Base-by-base conservation (phyloP, 2,888 invertebrate genomes). In the Scaptomyza flava region DNA sequence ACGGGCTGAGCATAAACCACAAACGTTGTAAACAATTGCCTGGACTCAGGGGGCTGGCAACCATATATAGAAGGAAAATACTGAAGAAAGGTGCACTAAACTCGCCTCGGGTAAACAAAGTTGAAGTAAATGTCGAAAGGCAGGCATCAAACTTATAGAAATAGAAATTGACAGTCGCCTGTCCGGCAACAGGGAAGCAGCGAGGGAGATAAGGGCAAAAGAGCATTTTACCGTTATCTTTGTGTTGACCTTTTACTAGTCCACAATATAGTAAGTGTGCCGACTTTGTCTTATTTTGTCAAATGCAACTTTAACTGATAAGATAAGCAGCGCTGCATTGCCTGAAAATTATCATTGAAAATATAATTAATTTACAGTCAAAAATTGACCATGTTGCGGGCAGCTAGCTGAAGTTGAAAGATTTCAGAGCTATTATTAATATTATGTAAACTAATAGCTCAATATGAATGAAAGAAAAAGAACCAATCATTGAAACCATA, bases 351-450 rank as follows among this genome's bases (percentile, higher is more conserved):
- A 8, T 34, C n/a, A 34, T 31, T 38, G 48, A 71, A 85, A 84
- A 81, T 71, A 72, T 79, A 87, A 87, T 82, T 81, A 84, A 81
- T 69, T 82, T 82, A 87, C 87, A 79, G 84, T 87, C 77, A 69
- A 71, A 73, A 81, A 65, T 59, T 67, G 79, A 85, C 77, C 76
- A 84, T 57, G 51, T 6, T 3, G 9, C 38, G 8, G 12, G 9
- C 17, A 42, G 46, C 8, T 53, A 31, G 42, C 7, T 58, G 12
- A 53, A 52, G 27, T 45, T 51, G 11, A 53, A 57, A 36, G 27
- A 23, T 23, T 20, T 46, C 14, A 30, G 6, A 6, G 31, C 41
- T 36, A 27, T 60, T 43, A 52, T 17, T 23, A 38, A 33, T 14
- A 23, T 42, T 43, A 34, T 34, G 17, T 59, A 7, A 52, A 17